A percentile compares a stretch with the other conserved stretches of the same genome.
Evolutionary conservation across 2,797 vertebrate genomes (phyloP).

Genomic region (Enteromius radiatus): DNA sequence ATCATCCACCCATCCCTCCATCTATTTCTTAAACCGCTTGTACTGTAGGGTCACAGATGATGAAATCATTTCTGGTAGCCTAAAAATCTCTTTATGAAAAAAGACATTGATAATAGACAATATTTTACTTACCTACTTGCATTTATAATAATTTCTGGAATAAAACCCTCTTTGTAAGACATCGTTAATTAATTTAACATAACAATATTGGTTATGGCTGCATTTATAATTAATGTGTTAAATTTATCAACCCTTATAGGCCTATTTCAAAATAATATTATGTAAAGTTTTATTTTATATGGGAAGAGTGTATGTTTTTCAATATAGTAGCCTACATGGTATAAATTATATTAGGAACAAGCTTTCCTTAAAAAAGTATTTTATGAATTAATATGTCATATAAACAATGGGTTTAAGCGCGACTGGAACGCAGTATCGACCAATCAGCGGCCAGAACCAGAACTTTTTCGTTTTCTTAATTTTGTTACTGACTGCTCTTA

Average conservation of each 20-base stretch:
- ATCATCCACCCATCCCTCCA: not conserved
- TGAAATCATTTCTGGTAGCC: slow-evolving; percentile 34
- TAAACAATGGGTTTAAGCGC: not conserved
- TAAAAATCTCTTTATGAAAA: slow-evolving; percentile 2
- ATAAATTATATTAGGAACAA: not conserved
- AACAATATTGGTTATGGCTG: not conserved
- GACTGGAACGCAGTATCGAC: not conserved
- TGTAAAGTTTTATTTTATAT: not conserved
- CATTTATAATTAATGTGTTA: not conserved
- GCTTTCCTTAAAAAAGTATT: not conserved
- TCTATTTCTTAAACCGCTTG: not conserved
- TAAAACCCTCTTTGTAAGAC: not conserved
- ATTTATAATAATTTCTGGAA: not conserved
- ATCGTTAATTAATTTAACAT: not conserved
- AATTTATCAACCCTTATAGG: not conserved
- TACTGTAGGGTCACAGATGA: not conserved
- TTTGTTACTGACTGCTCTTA: not conserved
- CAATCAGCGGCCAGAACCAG: not conserved
- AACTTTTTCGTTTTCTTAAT: not conserved
- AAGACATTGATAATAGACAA: not conserved
- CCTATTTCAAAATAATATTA: not conserved
- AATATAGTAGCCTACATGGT: not conserved
- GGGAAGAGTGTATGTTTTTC: not conserved
- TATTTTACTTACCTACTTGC: not conserved
- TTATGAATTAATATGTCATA: not conserved